Conservation (phyloP, 2,888 invertebrate genomes). For the Drosophila meridionalis region DNA sequence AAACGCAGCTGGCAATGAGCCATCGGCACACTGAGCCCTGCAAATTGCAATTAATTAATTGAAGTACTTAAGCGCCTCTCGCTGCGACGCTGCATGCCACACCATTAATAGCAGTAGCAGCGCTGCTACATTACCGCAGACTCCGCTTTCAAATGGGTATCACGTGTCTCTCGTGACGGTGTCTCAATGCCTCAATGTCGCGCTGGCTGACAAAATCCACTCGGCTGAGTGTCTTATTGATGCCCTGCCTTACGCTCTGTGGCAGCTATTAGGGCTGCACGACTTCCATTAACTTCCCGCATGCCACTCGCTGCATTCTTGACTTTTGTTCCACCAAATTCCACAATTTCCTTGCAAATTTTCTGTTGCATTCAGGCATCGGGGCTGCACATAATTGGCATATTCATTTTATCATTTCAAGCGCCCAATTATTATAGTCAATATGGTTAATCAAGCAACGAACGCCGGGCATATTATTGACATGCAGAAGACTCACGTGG, state of each 20-base stretch:
- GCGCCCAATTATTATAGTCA: conserved; percentile 38
- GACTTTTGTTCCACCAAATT: conserved; percentile 15
- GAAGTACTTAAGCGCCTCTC: conserved; percentile 67
- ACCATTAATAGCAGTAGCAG: conserved; percentile 58
- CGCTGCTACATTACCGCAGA: neutral
- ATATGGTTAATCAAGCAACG: conserved; percentile 37
- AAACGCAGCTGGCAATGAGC: conserved; percentile 67
- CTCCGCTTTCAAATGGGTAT: conserved; percentile 64
- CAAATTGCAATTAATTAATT: conserved; percentile 80
- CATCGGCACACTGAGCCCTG: conserved; percentile 59
- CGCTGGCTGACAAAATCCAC: conserved; percentile 29
- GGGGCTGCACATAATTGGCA: conserved; percentile 28
- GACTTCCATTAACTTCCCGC: conserved; percentile 14
- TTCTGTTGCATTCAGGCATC: conserved; percentile 4
- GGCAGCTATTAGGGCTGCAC: conserved; percentile 36
- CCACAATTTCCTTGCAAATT: conserved; percentile 8
- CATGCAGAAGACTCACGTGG: neutral
- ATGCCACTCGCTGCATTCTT: conserved; percentile 16
- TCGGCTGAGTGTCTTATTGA: conserved; percentile 48
- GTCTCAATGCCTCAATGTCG: conserved; percentile 31
- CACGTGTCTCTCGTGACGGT: conserved; percentile 52
- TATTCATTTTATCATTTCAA: conserved; percentile 31
- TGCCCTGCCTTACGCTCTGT: conserved; percentile 41
- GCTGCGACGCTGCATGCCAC: conserved; percentile 21
- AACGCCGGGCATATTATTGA: neutral